phyloP scores from a whole-genome alignment of 1,140 invertebrate species.

The Manduca sexta region DNA sequence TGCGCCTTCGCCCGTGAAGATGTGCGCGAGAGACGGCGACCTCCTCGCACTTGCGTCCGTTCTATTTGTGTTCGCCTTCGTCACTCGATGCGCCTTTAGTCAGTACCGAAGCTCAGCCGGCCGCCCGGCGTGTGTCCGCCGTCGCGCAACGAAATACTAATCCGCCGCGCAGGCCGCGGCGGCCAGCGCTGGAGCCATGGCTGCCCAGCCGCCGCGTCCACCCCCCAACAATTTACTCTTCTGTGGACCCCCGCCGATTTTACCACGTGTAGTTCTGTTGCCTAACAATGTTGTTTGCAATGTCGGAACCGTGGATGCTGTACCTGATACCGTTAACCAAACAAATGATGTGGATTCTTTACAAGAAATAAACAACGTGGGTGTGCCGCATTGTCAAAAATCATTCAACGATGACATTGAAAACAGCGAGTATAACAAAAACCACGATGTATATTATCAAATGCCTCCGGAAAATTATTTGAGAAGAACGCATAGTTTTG shows the following conservation, averaged over 20 bases:
- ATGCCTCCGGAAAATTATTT: constrained; percentile 33
- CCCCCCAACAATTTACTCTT: constrained; percentile 59
- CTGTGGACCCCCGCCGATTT: constrained; percentile 45
- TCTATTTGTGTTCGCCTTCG: constrained; percentile 69
- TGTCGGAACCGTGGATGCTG: constrained; percentile 18
- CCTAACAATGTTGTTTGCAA: constrained; percentile 33
- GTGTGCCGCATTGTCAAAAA: constrained; percentile 48
- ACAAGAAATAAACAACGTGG: constrained; percentile 65
- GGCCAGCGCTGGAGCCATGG: constrained; percentile 58
- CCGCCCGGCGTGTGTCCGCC: constrained; percentile 59
- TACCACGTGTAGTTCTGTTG: constrained; percentile 52
- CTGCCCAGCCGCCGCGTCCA: constrained; percentile 65
- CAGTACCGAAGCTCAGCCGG: constrained; percentile 66
- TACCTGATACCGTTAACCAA: constrained; percentile 29
- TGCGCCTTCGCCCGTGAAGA: constrained; percentile 69
- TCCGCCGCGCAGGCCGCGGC: constrained; percentile 40
- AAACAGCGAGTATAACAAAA: constrained; percentile 24
- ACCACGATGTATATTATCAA: constrained; percentile 22
- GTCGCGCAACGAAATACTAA: constrained; percentile 42
- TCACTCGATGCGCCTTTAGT: constrained; percentile 65
- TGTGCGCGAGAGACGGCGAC: constrained; percentile 66
- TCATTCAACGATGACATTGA: constrained; percentile 31
- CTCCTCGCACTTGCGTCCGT: constrained; percentile 67
- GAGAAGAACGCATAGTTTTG: constrained; percentile 59
- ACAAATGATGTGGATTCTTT: constrained; percentile 45